phyloP scores from a whole-genome alignment of 2,797 vertebrate species.

The Phalloptychus januarius region DNA sequence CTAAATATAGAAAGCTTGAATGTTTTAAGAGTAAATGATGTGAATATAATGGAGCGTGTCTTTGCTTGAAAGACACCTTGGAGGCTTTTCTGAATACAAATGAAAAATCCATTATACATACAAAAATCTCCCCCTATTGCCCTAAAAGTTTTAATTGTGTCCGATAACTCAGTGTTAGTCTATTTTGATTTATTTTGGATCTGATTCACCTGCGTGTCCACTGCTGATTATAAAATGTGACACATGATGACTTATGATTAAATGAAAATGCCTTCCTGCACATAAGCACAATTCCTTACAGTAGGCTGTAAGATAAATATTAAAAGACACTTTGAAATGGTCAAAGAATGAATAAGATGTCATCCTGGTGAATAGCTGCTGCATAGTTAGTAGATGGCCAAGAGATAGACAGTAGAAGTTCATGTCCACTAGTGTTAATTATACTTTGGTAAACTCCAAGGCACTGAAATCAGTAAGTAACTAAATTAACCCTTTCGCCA shows the following conservation, averaged over 20 bases:
- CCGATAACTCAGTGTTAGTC: not conserved
- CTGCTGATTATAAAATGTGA: not conserved
- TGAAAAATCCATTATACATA: conserved; percentile 21
- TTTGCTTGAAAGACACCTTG: conserved; percentile 27
- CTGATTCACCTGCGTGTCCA: not conserved
- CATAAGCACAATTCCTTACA: not conserved
- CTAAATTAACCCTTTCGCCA: not conserved
- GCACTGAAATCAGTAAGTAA: not conserved
- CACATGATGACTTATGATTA: not conserved
- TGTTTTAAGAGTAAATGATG: conserved; percentile 20
- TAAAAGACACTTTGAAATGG: not conserved
- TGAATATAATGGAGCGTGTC: conserved; percentile 38
- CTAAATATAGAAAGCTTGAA: conserved; percentile 32
- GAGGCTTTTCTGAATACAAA: conserved; percentile 34
- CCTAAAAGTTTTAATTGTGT: not conserved
- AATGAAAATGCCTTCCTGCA: not conserved
- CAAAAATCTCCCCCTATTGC: not conserved
- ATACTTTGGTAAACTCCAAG: not conserved
- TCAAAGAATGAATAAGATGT: not conserved
- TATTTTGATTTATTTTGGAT: not conserved
- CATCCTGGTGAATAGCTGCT: not conserved
- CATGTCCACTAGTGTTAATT: not conserved
- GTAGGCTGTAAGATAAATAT: not conserved
- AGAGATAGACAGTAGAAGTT: not conserved
- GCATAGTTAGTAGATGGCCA: not conserved